Conservation (phyloP, 2,797 vertebrate genomes). For the Okamejei kenojei region DNA sequence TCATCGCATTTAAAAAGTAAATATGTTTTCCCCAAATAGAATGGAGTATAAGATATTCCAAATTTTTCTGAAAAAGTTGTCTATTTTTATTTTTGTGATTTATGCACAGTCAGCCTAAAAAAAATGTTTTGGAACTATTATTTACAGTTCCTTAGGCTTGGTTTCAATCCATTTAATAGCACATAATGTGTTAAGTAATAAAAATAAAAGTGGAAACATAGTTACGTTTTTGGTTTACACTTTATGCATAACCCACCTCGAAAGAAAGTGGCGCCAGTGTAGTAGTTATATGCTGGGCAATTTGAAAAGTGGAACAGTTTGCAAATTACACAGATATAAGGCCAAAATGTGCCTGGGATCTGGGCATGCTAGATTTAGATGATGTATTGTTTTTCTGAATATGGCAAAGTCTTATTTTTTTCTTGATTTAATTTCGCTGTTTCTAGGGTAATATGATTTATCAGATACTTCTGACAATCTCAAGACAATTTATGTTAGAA, state of each 20-base stretch:
- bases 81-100: not conserved
- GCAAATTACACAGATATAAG: not conserved
- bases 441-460: not conserved
- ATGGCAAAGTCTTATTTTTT: not conserved
- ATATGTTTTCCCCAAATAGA: not conserved
- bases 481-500: not conserved
- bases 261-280: not conserved
- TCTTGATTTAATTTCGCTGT: not conserved
- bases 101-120: not conserved
- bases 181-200: not conserved
- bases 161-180: not conserved
- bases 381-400: not conserved
- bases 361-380: not conserved
- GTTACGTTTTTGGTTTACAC: not conserved
- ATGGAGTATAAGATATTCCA: not conserved
- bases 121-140: too few relatives aligned
- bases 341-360: not conserved
- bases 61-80: not conserved
- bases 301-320: not conserved
- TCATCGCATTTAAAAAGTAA: not conserved
- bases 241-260: not conserved
- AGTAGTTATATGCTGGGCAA: not conserved
- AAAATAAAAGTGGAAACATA: not conserved
- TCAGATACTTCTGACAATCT: not conserved
- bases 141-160: not conserved